Evolutionary conservation across 2,797 vertebrate species (phyloP).

Genomic region (Xyrichtys novacula): DNA sequence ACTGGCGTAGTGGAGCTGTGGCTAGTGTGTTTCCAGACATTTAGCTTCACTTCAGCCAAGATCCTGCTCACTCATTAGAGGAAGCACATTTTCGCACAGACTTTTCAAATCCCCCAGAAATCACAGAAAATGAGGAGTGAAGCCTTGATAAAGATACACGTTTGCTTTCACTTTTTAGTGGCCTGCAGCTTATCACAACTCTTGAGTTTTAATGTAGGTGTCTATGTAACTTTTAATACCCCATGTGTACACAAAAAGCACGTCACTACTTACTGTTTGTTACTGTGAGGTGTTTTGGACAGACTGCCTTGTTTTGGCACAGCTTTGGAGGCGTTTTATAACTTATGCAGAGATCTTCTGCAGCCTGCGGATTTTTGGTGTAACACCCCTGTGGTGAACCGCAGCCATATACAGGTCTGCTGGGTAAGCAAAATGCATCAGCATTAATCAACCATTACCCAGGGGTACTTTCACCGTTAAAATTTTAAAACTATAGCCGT

Average conservation of each 20-base stretch:
- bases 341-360: slow-evolving; percentile 58
- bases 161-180: slow-evolving; percentile 19
- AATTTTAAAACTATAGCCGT: slow-evolving; percentile 41
- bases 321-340: slow-evolving; percentile 45
- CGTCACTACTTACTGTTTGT: slow-evolving; percentile 28
- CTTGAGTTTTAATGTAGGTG: slow-evolving; percentile 4
- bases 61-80: slow-evolving; percentile 22
- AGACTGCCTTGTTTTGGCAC: slow-evolving; percentile 35
- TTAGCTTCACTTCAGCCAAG: slow-evolving; percentile 28
- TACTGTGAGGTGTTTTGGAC: slow-evolving; percentile 32
- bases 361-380: slow-evolving; percentile 36
- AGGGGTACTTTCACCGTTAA: slow-evolving; percentile 51
- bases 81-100: slow-evolving; percentile 22
- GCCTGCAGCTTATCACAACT: slow-evolving; percentile 5
- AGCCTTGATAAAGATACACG: slow-evolving; percentile 13
- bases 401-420: slow-evolving; percentile 43
- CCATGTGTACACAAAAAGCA: slow-evolving; percentile 1
- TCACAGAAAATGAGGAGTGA: slow-evolving; percentile 19
- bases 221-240: slow-evolving; percentile 1
- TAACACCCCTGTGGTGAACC: slow-evolving; percentile 52
- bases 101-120: slow-evolving; percentile 21
- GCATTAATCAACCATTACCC: slow-evolving; percentile 63
- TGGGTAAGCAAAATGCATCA: slow-evolving; percentile 65
- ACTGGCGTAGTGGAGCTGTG: slow-evolving; percentile 22
- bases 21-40: slow-evolving; percentile 43